Conservation (phyloP, 2,113 vertebrate genomes). For the Sinocyclocheilus grahami region DNA sequence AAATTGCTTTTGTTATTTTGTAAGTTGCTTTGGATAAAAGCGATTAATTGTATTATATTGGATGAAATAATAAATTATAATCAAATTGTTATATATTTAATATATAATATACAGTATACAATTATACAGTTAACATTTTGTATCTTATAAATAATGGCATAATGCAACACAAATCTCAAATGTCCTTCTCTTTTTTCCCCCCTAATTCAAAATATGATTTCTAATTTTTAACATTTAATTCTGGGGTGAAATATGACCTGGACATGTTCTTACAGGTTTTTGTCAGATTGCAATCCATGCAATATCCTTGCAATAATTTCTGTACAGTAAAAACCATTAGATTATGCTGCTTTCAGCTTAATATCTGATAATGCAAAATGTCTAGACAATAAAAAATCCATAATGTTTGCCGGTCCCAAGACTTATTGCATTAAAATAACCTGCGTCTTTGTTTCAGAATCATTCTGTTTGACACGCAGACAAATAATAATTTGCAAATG, state of each 20-base stretch:
- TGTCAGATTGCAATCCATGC: not conserved
- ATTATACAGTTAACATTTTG: too few species aligned
- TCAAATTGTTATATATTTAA: too few species aligned
- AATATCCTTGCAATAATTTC: not conserved
- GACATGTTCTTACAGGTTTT: not conserved
- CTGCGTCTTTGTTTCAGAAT: not conserved
- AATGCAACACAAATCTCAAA: too few species aligned
- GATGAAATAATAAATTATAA: too few species aligned
- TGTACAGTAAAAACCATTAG: not conserved
- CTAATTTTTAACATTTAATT: not conserved
- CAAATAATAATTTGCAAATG: not conserved
- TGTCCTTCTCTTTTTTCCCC: too few species aligned
- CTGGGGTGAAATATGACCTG: not conserved
- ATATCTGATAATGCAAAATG: slow-evolving; percentile 2
- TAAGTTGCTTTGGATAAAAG: too few species aligned
- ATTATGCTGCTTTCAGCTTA: not conserved
- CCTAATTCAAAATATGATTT: too few species aligned
- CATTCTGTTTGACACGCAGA: not conserved
- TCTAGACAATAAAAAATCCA: slow-evolving; percentile 16
- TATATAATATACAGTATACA: too few species aligned
- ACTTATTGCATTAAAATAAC: not conserved
- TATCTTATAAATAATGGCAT: too few species aligned
- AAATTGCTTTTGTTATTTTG: too few species aligned
- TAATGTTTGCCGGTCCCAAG: not conserved
- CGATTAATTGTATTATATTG: too few species aligned